Conservation (phyloP, 2,113 vertebrate genomes). For the Antidorcas marsupialis region DNA sequence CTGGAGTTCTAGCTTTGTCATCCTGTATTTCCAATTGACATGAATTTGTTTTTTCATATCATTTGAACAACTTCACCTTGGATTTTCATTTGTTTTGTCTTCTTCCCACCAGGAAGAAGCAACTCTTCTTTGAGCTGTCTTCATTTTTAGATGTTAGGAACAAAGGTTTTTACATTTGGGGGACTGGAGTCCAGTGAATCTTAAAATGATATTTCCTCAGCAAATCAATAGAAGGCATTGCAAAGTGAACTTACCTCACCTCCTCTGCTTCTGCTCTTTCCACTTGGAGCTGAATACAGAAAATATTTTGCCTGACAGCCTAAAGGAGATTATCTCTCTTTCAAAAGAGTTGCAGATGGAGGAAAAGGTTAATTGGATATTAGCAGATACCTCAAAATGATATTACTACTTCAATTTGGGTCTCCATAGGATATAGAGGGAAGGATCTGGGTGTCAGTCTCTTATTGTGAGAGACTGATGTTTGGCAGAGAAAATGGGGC, state of each 20-base stretch:
- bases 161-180: constrained; percentile 8
- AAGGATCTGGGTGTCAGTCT: constrained; percentile 2
- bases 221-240: constrained; percentile 49
- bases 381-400: constrained; percentile 43
- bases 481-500: not conserved
- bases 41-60: not conserved
- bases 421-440: constrained; percentile 35
- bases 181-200: not conserved
- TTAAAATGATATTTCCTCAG: constrained; percentile 29
- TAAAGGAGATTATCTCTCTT: constrained; percentile 35
- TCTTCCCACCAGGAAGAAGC: not conserved
- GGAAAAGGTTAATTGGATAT: constrained; percentile 57
- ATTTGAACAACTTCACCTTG: not conserved
- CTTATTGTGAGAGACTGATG: not conserved
- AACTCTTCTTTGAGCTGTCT: not conserved
- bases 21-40: not conserved
- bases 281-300: not conserved
- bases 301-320: constrained; percentile 30
- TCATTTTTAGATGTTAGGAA: constrained; percentile 20
- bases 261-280: not conserved
- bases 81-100: not conserved
- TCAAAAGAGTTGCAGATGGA: constrained; percentile 57
- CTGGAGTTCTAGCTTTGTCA: not conserved
- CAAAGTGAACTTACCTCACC: constrained; percentile 34
- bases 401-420: constrained; percentile 45